Evolutionary conservation across 2,888 invertebrate species (phyloP).

Genomic region (Drosophila ustulata): DNA sequence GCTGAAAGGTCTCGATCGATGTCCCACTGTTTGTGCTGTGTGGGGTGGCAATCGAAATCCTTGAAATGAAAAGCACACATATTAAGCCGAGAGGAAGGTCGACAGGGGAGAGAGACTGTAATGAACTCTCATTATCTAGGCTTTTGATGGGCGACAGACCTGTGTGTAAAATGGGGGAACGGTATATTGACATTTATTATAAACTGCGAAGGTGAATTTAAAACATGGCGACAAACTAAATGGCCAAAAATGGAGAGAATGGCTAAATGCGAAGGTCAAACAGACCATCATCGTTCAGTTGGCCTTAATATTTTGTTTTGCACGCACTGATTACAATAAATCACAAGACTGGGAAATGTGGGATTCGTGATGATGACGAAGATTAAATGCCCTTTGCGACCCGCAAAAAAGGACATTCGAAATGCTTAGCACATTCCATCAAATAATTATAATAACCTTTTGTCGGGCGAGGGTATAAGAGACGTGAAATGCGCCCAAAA

Average conservation of each 20-base stretch:
- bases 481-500: not conserved
- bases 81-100: not conserved
- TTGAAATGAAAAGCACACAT: not conserved
- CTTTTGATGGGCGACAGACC: slow-evolving; percentile 10
- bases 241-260: slow-evolving; percentile 1
- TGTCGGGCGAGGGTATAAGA: slow-evolving; percentile 1
- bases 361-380: slow-evolving; percentile 6
- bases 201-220: slow-evolving; percentile 12
- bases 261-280: slow-evolving; percentile 9
- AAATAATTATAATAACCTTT: slow-evolving; percentile 23
- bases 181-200: slow-evolving; percentile 24
- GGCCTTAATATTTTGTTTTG: slow-evolving; percentile 2
- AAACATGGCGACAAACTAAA: slow-evolving; percentile 9
- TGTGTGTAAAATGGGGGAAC: not conserved
- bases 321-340: slow-evolving; percentile 23
- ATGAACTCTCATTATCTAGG: slow-evolving; percentile 25
- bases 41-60: not conserved
- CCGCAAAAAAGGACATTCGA: slow-evolving; percentile 12
- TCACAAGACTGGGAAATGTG: not conserved
- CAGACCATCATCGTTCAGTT: not conserved
- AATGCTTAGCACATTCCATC: slow-evolving; percentile 14
- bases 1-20: not conserved
- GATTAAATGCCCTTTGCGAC: slow-evolving; percentile 18
- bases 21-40: not conserved
- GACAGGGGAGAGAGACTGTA: slow-evolving; percentile 1